Percentiles rank a stretch among this genome's conserved stretches.
These are phyloP conservation scores for Ascidia mentula DNA, from an alignment of 23 tunicate species.

Conservation along the genomic window DNA sequence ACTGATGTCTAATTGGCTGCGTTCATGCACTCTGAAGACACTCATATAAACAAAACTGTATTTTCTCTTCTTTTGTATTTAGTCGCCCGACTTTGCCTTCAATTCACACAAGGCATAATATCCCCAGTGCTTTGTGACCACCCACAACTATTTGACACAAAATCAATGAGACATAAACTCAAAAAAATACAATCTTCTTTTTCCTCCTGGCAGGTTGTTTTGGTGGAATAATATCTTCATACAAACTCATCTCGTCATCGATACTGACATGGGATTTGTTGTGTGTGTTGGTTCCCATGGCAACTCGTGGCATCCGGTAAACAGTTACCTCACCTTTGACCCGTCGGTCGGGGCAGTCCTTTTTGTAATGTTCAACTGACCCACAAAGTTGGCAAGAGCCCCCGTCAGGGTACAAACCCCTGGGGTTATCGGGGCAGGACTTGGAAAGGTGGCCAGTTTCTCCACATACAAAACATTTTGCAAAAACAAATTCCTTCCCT, in stretches of 20 bases:
- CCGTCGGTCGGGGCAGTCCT: conserved; percentile 86
- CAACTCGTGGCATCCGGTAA: conserved; percentile 16
- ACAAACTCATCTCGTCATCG: conserved; percentile 75
- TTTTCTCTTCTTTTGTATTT: too few relatives aligned
- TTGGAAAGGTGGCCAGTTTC: conserved; percentile 84
- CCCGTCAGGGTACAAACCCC: conserved; percentile 89
- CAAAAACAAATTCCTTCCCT: conserved; percentile 77
- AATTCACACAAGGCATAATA: too few relatives aligned
- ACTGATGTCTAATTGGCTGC: too few relatives aligned
- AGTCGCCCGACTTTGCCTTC: too few relatives aligned
- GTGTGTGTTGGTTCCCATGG: background rate
- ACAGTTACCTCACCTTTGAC: conserved; percentile 68
- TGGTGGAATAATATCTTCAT: conserved; percentile 39
- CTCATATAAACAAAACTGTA: too few relatives aligned
- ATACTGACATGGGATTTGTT: conserved; percentile 25
- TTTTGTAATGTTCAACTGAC: conserved; percentile 84
- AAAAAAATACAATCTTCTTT: conserved; percentile 61
- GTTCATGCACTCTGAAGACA: too few relatives aligned
- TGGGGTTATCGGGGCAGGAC: conserved; percentile 92
- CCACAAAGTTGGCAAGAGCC: conserved; percentile 88
- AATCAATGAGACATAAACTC: too few relatives aligned
- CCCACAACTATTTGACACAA: too few relatives aligned
- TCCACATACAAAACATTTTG: conserved; percentile 96
- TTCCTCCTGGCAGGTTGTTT: conserved; percentile 35
- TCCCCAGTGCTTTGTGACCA: too few relatives aligned